Evolutionary conservation across 1,140 invertebrate species (phyloP).

Genomic region (Melanaphis sacchari): DNA sequence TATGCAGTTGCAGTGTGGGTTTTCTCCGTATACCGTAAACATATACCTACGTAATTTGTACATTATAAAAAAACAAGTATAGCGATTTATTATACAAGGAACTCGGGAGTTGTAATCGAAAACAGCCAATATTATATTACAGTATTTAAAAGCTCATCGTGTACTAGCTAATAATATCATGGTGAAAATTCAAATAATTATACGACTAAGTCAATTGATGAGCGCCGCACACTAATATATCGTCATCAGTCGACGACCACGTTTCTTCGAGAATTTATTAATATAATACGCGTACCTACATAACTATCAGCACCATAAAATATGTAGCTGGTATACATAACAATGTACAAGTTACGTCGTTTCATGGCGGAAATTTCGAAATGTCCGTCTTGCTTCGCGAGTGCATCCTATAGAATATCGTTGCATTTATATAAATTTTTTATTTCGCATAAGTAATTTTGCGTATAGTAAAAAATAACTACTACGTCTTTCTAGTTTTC

Average conservation of each 20-base stretch:
- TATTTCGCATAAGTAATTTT: background rate
- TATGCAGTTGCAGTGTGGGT: background rate
- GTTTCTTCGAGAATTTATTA: constrained; percentile 9
- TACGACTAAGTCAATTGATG: background rate
- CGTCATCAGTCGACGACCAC: background rate
- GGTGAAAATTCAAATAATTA: background rate
- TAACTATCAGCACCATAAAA: background rate
- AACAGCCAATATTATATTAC: background rate
- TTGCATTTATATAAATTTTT: background rate
- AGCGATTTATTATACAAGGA: background rate
- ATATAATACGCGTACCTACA: background rate
- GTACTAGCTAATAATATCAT: background rate
- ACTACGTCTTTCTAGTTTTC: too few species aligned
- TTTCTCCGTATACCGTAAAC: background rate
- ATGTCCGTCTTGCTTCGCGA: background rate
- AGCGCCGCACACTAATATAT: background rate
- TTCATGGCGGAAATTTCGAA: background rate
- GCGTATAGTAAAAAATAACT: too few species aligned
- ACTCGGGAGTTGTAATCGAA: background rate
- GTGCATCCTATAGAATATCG: background rate
- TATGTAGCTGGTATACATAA: background rate
- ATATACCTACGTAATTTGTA: too few species aligned
- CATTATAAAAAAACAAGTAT: background rate
- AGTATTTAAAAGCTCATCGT: background rate
- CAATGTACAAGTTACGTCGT: background rate